Conservation (phyloP, 37 sponge, comb jelly and placozoan genomes). For the Chondrosia reniformis region DNA sequence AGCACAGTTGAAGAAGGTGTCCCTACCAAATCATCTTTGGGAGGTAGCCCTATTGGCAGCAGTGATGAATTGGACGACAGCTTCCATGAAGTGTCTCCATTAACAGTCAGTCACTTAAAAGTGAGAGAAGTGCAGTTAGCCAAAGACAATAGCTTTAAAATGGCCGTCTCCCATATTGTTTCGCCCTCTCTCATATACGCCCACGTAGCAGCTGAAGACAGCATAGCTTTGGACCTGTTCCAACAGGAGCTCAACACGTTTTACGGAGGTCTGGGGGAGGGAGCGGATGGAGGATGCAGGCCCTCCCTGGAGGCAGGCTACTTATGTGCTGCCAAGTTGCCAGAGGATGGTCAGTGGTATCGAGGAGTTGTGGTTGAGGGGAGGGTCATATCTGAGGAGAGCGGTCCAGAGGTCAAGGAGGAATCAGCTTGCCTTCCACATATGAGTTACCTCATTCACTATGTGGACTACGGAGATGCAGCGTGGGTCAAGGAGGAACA, state of each 20-base stretch:
- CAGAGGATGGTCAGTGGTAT: slow-evolving; percentile 4
- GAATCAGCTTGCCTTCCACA: too few species aligned
- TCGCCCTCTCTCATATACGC: slow-evolving; percentile 19
- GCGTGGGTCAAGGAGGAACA: neutral
- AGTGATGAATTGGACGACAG: too few species aligned
- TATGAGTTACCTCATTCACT: neutral
- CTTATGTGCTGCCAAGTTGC: slow-evolving; percentile 13
- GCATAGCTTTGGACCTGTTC: neutral
- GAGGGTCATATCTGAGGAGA: neutral
- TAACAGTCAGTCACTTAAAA: neutral
- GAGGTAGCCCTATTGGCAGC: too few species aligned
- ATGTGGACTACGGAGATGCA: slow-evolving; percentile 11
- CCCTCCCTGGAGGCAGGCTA: neutral
- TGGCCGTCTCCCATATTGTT: neutral
- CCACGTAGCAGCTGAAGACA: neutral
- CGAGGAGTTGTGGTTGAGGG: neutral
- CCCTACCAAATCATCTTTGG: too few species aligned
- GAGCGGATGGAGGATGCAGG: neutral
- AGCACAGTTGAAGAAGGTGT: too few species aligned
- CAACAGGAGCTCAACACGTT: neutral
- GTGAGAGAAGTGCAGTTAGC: neutral
- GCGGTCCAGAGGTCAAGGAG: neutral
- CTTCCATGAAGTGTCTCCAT: too few species aligned
- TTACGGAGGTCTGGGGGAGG: neutral
- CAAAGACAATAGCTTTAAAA: neutral